These are phyloP conservation scores for Drosophila melanosoma DNA, from an alignment of 2,888 invertebrate species.

Conservation along the genomic window DNA sequence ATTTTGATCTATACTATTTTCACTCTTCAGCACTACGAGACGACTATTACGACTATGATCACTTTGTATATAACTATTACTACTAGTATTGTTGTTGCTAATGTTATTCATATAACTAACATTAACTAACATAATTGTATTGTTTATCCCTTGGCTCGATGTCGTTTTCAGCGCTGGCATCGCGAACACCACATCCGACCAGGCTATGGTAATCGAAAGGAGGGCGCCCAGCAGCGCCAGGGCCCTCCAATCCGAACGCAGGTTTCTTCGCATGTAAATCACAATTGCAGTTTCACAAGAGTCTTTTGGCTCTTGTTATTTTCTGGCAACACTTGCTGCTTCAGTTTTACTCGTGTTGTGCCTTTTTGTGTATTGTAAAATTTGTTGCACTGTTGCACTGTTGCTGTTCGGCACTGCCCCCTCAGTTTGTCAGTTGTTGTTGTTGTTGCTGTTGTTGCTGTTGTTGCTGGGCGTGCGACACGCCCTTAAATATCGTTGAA, in stretches of 20 bases:
- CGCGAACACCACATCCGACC: conserved; percentile 82
- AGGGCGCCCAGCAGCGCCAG: conserved; percentile 86
- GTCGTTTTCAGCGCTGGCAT: conserved; percentile 78
- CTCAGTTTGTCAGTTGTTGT: conserved; percentile 48
- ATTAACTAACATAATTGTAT: conserved; percentile 22
- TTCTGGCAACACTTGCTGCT: conserved; percentile 8
- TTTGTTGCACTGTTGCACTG: conserved; percentile 26
- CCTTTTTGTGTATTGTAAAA: conserved; percentile 8
- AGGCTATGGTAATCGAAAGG: conserved; percentile 84
- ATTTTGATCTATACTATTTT: conserved; percentile 73
- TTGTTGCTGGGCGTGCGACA: conserved; percentile 66
- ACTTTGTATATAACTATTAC: conserved; percentile 70
- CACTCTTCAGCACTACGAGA: conserved; percentile 58
- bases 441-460: conserved; percentile 51
- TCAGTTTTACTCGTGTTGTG: conserved; percentile 3
- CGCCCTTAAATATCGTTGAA: conserved; percentile 71
- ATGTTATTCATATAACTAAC: conserved; percentile 21
- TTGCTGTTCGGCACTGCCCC: conserved; percentile 33
- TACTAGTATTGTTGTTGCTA: conserved; percentile 39
- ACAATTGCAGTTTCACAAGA: conserved; percentile 55
- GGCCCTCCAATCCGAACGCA: conserved; percentile 85
- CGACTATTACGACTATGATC: conserved; percentile 72
- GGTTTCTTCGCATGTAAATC: conserved; percentile 84
- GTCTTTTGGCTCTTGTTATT: conserved; percentile 21
- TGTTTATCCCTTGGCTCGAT: conserved; percentile 42